phyloP scores from a whole-genome alignment of 2,888 invertebrate genomes.

The Nysson spinosus region DNA sequence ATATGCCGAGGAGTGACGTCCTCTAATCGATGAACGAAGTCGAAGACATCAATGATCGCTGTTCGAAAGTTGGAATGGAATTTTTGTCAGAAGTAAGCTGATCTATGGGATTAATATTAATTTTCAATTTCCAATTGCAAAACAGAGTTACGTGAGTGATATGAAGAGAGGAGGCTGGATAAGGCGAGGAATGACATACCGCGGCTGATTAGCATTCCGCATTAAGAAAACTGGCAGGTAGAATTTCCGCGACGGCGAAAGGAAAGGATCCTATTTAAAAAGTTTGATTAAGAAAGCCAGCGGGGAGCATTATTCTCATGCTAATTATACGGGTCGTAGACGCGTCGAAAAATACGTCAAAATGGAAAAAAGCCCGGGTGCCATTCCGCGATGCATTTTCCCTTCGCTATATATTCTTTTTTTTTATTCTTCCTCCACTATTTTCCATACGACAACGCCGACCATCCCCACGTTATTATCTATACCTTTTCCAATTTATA shows the following conservation, averaged over 20 bases:
- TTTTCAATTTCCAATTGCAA: slow-evolving; percentile 51
- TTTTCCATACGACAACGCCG: neutral
- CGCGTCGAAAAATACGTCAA: slow-evolving; percentile 68
- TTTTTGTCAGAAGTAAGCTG: slow-evolving; percentile 21
- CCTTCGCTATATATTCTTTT: slow-evolving; percentile 5
- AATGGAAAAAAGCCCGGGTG: slow-evolving; percentile 39
- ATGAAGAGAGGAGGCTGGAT: slow-evolving; percentile 59
- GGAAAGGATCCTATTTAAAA: slow-evolving; percentile 74
- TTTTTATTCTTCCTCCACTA: neutral
- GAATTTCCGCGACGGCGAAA: slow-evolving; percentile 56
- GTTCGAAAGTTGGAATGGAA: no score
- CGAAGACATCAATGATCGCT: no score
- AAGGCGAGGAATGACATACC: slow-evolving; percentile 69
- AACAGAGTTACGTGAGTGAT: slow-evolving; percentile 14
- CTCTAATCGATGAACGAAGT: slow-evolving; percentile 1
- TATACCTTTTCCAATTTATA: neutral
- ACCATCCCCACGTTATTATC: neutral
- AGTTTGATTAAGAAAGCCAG: slow-evolving; percentile 76
- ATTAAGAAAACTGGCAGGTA: slow-evolving; percentile 61
- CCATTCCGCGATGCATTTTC: slow-evolving; percentile 22
- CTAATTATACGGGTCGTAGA: slow-evolving; percentile 72
- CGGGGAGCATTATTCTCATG: slow-evolving; percentile 74
- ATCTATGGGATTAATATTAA: slow-evolving; percentile 49
- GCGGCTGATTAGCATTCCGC: slow-evolving; percentile 70
- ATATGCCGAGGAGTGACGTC: no score